Base-by-base conservation (phyloP, 2,113 vertebrate species). In the Prochilodus magdalenae region DNA sequence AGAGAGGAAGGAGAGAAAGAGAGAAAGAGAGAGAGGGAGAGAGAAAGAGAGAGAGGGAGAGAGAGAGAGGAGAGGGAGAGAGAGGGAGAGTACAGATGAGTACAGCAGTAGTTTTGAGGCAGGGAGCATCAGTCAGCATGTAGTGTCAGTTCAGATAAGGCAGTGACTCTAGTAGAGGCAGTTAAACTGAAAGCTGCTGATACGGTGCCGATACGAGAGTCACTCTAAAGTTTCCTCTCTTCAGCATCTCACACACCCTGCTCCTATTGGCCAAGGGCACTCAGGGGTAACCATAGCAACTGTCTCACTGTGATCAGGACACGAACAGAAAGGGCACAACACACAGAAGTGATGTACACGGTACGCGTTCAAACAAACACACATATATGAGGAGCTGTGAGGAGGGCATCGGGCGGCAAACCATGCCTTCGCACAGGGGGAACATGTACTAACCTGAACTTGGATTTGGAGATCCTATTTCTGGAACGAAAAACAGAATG, bases 381-480 rank as follows among this genome's bases (percentile, higher is more conserved):
- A 70, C 66, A 84, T 67, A 85, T 63, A 81, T 79, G 76, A 67
- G 53, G 69, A 78, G 65, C n/a, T 11, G 16, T 27, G 74, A 73
- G 22, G n/a, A 53, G 70, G 75, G 53, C 83, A 73, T 27, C 72
- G 51, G 65, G 71, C 65, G 30, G 29, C 10, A 30, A 78, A 66
- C 55, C 47, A 55, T 55, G 79, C 47, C 66, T 80, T 69, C 82
- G 75, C 89, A 90, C 91, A 27, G 63, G 89, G 83, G 29, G 47
- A 78, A 85, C 70, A 91, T 91, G 89, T 94, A 96, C 97, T 98
- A 92, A 99, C 98, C 98, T 99, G 94, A 99, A 99, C 92, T 99
- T 99, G 83, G 97, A 99, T 94, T 98, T 99, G 94, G 98, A 98
- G 94, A 99, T 98, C 91, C 96, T 96, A 94, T 97, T 97, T 94